These are phyloP conservation scores for Falco concolor DNA, from an alignment of 2,797 vertebrate species.

Conservation along the genomic window DNA sequence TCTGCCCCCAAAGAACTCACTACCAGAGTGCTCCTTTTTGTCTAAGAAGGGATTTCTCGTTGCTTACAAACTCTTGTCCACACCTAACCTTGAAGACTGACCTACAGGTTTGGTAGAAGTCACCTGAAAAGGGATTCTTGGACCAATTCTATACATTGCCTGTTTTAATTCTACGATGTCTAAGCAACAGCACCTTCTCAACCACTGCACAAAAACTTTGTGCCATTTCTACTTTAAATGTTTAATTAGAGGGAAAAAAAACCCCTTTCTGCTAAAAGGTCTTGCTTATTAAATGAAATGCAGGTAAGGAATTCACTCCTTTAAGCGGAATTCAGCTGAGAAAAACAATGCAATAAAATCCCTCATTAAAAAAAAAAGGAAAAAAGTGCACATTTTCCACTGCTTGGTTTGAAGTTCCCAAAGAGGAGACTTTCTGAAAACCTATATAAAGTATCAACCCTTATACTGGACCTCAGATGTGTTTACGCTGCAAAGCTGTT, in stretches of 20 bases:
- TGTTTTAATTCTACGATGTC: not conserved
- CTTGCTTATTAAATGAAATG: not conserved
- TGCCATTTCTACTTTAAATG: not conserved
- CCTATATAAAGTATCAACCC: not conserved
- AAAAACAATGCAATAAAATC: not conserved
- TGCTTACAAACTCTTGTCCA: not conserved
- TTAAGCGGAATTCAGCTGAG: not conserved
- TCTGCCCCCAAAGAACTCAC: not conserved
- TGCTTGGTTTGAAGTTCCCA: not conserved
- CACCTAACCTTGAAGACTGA: not conserved
- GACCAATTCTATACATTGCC: not conserved
- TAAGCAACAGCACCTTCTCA: not conserved
- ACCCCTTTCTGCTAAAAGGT: not conserved
- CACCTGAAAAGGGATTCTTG: not conserved
- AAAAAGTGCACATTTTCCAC: not conserved
- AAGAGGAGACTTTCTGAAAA: not conserved
- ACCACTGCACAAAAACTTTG: not conserved
- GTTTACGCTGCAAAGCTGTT: not conserved
- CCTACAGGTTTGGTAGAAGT: not conserved
- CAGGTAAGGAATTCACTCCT: not conserved
- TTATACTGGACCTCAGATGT: not conserved
- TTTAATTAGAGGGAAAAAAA: not conserved
- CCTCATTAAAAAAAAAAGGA: not conserved
- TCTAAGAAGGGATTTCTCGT: not conserved
- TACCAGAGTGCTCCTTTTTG: not conserved